phyloP scores from a whole-genome alignment of 64 coral and sea anemone species.

The Dendrophyllia cribrosa region DNA sequence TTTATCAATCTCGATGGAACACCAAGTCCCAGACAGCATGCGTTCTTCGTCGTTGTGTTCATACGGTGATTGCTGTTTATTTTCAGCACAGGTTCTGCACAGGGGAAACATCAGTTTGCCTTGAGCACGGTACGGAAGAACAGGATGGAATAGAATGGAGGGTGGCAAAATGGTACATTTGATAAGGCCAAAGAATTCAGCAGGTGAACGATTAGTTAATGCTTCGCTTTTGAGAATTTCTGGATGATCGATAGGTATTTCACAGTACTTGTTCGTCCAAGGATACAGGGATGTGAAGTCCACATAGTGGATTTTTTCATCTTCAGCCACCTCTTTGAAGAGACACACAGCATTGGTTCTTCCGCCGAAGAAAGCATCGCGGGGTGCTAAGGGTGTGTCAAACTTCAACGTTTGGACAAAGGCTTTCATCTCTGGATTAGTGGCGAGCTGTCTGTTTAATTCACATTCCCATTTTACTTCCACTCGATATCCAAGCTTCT shows the following conservation, averaged over 20 bases:
- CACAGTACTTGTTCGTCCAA: constrained; percentile 42
- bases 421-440: constrained; percentile 34
- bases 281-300: constrained; percentile 68
- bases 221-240: too few species aligned
- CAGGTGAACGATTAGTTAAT: not conserved
- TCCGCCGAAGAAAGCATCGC: constrained; percentile 51
- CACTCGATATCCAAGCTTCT: constrained; percentile 14
- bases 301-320: constrained; percentile 63
- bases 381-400: not conserved
- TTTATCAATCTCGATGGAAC: too few species aligned
- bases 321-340: not conserved
- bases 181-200: too few species aligned
- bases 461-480: constrained; percentile 56
- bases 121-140: too few species aligned
- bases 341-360: constrained; percentile 49
- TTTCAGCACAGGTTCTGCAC: too few species aligned
- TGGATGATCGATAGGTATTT: too few species aligned
- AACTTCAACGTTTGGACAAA: not conserved
- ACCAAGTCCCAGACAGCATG: too few species aligned
- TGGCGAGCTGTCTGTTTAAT: not conserved
- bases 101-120: too few species aligned
- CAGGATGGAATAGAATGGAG: too few species aligned
- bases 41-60: too few species aligned
- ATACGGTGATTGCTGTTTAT: too few species aligned
- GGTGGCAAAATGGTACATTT: too few species aligned